A percentile compares a stretch with the other conserved stretches of the same genome.
phyloP scores from a whole-genome alignment of 2,113 vertebrate genomes.

The Lathamus discolor region DNA sequence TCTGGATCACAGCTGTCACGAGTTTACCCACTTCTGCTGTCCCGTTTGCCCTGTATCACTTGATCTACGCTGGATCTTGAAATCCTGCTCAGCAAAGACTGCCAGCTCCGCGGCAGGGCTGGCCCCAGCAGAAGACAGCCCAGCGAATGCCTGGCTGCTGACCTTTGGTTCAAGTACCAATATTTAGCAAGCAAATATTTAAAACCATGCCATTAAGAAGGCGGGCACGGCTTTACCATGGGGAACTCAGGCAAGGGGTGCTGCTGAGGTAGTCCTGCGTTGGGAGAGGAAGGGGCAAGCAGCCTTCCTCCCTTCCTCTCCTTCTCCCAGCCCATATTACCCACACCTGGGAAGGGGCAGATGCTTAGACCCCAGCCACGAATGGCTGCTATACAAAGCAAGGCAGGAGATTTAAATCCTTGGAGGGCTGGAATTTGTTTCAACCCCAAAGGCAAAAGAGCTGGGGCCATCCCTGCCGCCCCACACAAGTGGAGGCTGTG shows the following conservation, averaged over 20 bases:
- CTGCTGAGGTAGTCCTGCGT: neutral
- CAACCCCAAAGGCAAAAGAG: neutral
- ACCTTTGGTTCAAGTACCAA: neutral
- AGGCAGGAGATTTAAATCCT: neutral
- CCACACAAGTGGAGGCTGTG: neutral
- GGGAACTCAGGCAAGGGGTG: neutral
- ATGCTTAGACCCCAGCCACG: neutral
- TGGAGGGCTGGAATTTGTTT: neutral
- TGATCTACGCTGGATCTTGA: rapidly evolving
- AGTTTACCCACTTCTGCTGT: neutral
- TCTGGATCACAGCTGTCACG: neutral
- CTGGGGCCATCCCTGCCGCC: neutral
- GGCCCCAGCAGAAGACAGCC: neutral
- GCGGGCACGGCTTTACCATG: neutral
- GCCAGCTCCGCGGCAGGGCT: neutral
- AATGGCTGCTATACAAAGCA: neutral
- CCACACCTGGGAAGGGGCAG: neutral
- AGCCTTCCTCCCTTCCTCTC: neutral
- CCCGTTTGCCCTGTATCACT: neutral
- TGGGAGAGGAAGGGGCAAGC: neutral
- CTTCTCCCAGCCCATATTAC: neutral
- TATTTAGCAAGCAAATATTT: constrained; percentile 43
- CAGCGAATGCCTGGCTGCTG: neutral
- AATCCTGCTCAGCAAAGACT: neutral
- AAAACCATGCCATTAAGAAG: neutral